These are phyloP conservation scores for Ariolimax columbianus DNA, from an alignment of 2,888 invertebrate species.

Conservation along the genomic window DNA sequence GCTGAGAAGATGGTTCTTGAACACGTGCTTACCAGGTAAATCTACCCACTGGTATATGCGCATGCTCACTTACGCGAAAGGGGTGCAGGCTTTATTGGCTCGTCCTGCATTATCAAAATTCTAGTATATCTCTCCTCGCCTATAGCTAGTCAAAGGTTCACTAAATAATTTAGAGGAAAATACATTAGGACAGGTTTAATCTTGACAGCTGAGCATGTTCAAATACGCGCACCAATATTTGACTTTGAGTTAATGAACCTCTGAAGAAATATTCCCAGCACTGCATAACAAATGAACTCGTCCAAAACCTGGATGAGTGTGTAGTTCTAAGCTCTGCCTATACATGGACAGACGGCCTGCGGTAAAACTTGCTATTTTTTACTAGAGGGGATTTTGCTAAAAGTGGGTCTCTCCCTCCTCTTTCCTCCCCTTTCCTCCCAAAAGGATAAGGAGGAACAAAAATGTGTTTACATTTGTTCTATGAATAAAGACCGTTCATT, in stretches of 20 bases:
- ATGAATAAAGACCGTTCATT: too few species aligned
- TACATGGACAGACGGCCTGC: constrained; percentile 44
- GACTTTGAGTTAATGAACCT: background rate
- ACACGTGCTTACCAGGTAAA: constrained; percentile 46
- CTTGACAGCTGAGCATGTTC: background rate
- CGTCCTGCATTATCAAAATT: background rate
- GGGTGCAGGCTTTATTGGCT: background rate
- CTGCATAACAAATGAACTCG: constrained; percentile 1
- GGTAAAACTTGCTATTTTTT: constrained; percentile 24
- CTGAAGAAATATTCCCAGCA: constrained; percentile 1
- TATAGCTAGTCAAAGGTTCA: background rate
- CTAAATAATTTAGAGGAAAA: background rate
- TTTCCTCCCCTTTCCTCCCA: too few species aligned
- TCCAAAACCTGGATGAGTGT: constrained; percentile 4
- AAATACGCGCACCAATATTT: background rate
- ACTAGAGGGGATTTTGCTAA: background rate
- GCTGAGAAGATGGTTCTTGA: constrained; percentile 19
- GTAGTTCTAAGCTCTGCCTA: constrained; percentile 40
- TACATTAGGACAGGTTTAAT: background rate
- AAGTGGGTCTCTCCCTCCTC: constrained; percentile 37
- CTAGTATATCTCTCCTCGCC: background rate
- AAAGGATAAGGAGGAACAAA: background rate
- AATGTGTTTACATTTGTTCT: background rate
- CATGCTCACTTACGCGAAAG: background rate
- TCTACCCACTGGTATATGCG: constrained; percentile 16